Evolutionary conservation across 2,888 invertebrate species (phyloP), one percentile per base, ranked within the genome.

Genomic region (Pyrgus malvae): DNA sequence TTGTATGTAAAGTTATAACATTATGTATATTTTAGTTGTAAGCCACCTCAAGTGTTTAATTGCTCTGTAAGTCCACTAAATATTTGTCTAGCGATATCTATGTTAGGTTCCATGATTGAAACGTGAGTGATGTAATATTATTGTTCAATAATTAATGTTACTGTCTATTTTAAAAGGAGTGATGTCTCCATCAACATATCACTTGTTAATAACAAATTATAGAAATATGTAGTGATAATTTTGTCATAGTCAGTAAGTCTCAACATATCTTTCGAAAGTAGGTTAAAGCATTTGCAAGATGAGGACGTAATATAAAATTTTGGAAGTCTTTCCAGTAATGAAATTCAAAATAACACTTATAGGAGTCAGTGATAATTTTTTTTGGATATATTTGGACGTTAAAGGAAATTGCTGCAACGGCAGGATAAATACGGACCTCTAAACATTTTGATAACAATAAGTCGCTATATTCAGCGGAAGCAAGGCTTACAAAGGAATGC

Each of bases 201-300:
- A 90, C 86, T 89, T 89, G 89, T 88, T 88, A 88, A 80, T 87
- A 88, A 88, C 75, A 85, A 84, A 86, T 80, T 84, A 80, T 83
- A 87, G 83, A 74, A 76, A 71, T 77, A 80, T 67, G 77, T 87
- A 84, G 83, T 66, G 61, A 74, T 87, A 87, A 85, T 80, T 86
- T 83, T 73, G 78, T 85, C 79, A 75, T 87, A 88, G 80, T 57
- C 51, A 48, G 42, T 83, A 86, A 83, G 81, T 72, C 70, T 78
- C 71, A 71, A 86, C 86, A 86, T 86, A 86, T 86, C 85, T 82
- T 72, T 77, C 64, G 70, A 68, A 63, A 58, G 71, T 81, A 76
- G 77, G 76, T 44, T 57, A 57, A 60, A 54, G 54, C 45, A 31
- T 48, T 48, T 35, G 33, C 12, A 72, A 74, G 73, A 38, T 70